phyloP scores from a whole-genome alignment of 2,888 invertebrate species.

The Heliconius ismenius region DNA sequence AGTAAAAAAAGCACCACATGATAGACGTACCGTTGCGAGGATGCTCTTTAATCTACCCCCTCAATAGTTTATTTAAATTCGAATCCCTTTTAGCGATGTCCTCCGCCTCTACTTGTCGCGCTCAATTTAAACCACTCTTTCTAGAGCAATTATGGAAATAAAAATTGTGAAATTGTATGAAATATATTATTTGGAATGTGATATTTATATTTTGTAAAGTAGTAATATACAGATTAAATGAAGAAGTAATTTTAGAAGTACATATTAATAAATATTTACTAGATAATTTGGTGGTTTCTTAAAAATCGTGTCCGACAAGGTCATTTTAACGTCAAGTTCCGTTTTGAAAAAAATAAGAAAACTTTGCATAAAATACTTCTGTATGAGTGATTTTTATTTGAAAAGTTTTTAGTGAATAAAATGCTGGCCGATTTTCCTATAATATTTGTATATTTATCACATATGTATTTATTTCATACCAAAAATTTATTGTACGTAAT shows the following conservation, averaged over 20 bases:
- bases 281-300: no score
- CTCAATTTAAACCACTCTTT: slow-evolving; percentile 28
- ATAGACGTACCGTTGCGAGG: slow-evolving; percentile 2
- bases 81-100: slow-evolving; percentile 16
- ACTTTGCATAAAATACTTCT: no score
- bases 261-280: no score
- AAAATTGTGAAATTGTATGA: slow-evolving; percentile 8
- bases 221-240: not conserved
- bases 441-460: no score
- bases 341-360: no score
- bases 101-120: slow-evolving; percentile 26
- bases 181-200: not conserved
- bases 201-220: not conserved
- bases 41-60: slow-evolving; percentile 8
- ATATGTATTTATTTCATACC: no score
- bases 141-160: slow-evolving; percentile 14
- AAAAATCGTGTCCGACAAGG: no score
- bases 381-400: no score
- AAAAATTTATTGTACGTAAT: no score
- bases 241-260: not conserved
- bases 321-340: no score
- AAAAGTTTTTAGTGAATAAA: no score
- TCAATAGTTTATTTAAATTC: slow-evolving; percentile 24
- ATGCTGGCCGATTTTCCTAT: no score
- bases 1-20: not conserved